phyloP scores from a whole-genome alignment of 2,888 invertebrate species.

The Chamaedrilus cognettii region DNA sequence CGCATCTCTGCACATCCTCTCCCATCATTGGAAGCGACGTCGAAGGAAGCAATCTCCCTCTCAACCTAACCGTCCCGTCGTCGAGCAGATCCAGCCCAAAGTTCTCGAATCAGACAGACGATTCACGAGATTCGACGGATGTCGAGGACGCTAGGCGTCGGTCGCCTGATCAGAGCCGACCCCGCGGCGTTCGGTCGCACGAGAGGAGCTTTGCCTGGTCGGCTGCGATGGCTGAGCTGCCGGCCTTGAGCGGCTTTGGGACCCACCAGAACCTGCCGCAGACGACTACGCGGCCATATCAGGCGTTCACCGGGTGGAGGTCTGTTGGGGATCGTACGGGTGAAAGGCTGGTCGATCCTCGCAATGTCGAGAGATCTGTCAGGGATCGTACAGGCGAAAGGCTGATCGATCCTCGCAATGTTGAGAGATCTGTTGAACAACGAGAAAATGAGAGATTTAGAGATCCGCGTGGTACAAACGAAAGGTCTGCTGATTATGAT shows the following conservation, averaged over 20 bases:
- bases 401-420: no score
- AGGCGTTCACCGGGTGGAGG: not conserved
- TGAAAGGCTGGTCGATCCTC: no score
- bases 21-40: conserved; percentile 1
- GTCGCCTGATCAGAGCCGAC: not conserved
- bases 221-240: not conserved
- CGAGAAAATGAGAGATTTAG: no score
- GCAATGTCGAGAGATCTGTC: no score
- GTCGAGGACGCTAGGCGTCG: not conserved
- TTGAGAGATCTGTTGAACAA: no score
- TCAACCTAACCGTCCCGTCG: conserved; percentile 13
- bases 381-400: no score
- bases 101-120: not conserved
- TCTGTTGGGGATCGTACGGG: no score
- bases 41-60: conserved; percentile 9
- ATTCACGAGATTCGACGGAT: no score
- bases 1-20: not conserved
- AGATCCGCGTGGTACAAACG: no score
- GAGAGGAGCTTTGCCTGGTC: no score
- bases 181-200: no score
- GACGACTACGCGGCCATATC: not conserved
- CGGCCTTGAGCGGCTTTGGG: not conserved
- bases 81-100: conserved; percentile 4
- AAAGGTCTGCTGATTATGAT: no score
- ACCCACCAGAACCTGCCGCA: not conserved